Evolutionary conservation across 2,888 invertebrate genomes (phyloP).

Genomic region (Embidobia sp.): DNA sequence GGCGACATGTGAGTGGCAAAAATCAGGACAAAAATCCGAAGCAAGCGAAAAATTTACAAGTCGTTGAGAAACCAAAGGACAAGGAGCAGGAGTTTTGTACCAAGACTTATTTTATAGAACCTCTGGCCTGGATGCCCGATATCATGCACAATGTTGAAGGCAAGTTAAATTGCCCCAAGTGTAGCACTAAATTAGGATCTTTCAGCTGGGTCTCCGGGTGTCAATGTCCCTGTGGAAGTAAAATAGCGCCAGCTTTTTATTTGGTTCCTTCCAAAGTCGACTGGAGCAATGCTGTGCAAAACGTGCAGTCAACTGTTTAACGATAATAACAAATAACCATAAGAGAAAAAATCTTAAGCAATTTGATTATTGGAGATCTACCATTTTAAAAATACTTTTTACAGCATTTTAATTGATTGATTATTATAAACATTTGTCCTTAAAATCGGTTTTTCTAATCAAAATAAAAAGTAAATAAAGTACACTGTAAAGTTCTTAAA

Average conservation of each 20-base stretch:
- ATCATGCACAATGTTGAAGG: conserved; percentile 88
- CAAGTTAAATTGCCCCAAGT: conserved; percentile 93
- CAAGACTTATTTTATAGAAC: conserved; percentile 93
- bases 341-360: too few relatives aligned
- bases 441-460: too few relatives aligned
- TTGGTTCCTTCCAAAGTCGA: conserved; percentile 95
- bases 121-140: conserved; percentile 93
- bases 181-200: conserved; percentile 91
- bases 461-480: too few relatives aligned
- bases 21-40: conserved; percentile 71
- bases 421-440: too few relatives aligned
- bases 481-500: too few relatives aligned
- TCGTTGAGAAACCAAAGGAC: conserved; percentile 64
- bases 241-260: conserved; percentile 95
- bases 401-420: too few relatives aligned
- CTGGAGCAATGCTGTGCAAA: conserved; percentile 91
- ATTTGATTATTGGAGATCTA: too few relatives aligned
- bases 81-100: conserved; percentile 83
- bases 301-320: conserved; percentile 91
- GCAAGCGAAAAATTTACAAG: conserved; percentile 60
- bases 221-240: conserved; percentile 94
- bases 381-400: too few relatives aligned
- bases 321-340: not conserved
- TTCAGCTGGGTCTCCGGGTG: conserved; percentile 95
- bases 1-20: conserved; percentile 81